A percentile compares a stretch with the other conserved stretches of the same genome.
Evolutionary conservation across 2,888 invertebrate species (phyloP).

Genomic region (Protonemura montana): DNA sequence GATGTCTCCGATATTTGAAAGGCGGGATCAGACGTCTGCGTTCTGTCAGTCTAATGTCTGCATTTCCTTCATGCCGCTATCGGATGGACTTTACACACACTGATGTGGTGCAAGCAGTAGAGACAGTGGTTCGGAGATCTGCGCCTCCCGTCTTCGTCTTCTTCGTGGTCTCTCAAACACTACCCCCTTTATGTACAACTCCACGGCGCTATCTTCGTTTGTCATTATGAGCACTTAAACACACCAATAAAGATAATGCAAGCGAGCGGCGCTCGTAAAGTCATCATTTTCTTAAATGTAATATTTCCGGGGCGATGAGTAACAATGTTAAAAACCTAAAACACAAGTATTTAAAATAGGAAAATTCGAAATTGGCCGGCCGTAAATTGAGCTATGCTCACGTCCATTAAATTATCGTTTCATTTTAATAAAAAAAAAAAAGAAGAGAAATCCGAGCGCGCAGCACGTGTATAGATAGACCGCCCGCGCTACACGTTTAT

Average conservation of each 20-base stretch:
- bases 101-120: neutral
- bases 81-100: slow-evolving; percentile 29
- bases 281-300: neutral
- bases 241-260: neutral
- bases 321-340: neutral
- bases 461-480: neutral
- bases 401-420: neutral
- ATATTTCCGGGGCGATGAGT: neutral
- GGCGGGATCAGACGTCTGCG: neutral
- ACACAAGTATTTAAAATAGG: neutral
- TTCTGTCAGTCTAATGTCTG: neutral
- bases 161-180: neutral
- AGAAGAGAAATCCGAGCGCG: neutral
- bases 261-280: neutral
- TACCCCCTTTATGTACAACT: neutral
- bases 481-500: slow-evolving; percentile 15
- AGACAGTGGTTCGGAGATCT: too few relatives aligned
- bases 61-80: neutral
- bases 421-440: neutral
- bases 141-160: neutral
- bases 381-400: neutral
- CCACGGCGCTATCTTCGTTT: neutral
- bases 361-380: neutral
- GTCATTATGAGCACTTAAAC: slow-evolving; percentile 25
- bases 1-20: neutral